Evolutionary conservation across 2,888 invertebrate species (phyloP).

Genomic region (Agrilus biguttatus): DNA sequence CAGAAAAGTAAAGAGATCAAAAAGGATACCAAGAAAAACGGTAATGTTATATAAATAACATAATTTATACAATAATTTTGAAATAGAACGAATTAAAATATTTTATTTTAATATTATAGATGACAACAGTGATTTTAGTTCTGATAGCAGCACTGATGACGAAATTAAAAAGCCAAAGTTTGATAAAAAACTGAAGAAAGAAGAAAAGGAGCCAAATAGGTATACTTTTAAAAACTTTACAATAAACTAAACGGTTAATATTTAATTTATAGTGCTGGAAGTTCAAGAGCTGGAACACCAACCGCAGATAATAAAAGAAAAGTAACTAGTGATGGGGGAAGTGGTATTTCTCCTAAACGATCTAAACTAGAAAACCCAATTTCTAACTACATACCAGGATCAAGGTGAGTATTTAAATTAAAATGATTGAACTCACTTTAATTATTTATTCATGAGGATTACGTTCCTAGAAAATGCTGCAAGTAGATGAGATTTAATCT

Average conservation of each 20-base stretch:
- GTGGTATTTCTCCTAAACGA: constrained; percentile 37
- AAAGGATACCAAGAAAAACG: constrained; percentile 40
- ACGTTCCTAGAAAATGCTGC: too few species aligned
- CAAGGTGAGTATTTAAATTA: constrained; percentile 23
- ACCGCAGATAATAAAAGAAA: constrained; percentile 29
- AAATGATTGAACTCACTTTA: too few species aligned
- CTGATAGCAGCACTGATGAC: constrained; percentile 54
- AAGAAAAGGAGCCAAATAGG: constrained; percentile 29
- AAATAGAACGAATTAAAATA: background rate
- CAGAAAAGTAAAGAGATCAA: constrained; percentile 41
- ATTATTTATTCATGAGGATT: too few species aligned
- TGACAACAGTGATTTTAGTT: constrained; percentile 56
- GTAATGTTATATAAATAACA: constrained; percentile 16
- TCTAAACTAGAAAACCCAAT: constrained; percentile 35
- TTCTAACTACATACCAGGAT: constrained; percentile 34
- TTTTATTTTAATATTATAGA: constrained; percentile 29
- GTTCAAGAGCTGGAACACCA: constrained; percentile 39
- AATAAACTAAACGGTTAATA: too few species aligned
- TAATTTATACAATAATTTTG: constrained; percentile 1
- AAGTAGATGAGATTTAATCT: too few species aligned
- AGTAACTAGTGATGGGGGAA: constrained; percentile 29
- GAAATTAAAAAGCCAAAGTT: constrained; percentile 47
- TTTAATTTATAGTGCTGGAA: constrained; percentile 32
- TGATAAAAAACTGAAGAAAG: constrained; percentile 30
- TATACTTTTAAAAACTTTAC: too few species aligned